Base-by-base conservation (phyloP, 1,140 invertebrate genomes). In the Atopsyche davidsoni region DNA sequence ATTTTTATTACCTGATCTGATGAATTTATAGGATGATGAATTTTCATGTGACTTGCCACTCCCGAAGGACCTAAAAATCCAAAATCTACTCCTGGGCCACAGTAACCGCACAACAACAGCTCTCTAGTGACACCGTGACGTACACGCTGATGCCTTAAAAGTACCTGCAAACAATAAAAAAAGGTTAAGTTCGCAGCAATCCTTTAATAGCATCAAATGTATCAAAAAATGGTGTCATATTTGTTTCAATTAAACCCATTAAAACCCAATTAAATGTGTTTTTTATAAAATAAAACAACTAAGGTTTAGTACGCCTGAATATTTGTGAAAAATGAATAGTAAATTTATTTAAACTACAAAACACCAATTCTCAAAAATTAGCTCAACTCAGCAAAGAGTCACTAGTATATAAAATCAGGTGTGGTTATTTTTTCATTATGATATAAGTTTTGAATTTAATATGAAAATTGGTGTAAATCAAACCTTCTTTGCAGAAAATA, bases 401-500 rank as follows among this genome's bases (percentile, higher is more conserved):
- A n/a, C n/a, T n/a, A n/a, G n/a, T n/a, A n/a, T n/a, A n/a, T n/a
- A n/a, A n/a, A n/a, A n/a, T n/a, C n/a, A n/a, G n/a, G n/a, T n/a
- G n/a, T n/a, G n/a, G n/a, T n/a, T n/a, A n/a, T n/a, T n/a, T n/a
- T n/a, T n/a, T n/a, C n/a, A n/a, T n/a, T n/a, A 17, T 9, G 13
- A n/a, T 38, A 13, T 38, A 7, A 17, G 14, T 9, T 4, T 6
- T 14, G 7, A 6, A 6, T 38, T 38, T 6, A 38, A 13, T 7
- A 17, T 7, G 13, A 7, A 38, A 7, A 38, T 14, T 28, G n/a
- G 13, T 9, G n/a, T 9, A 13, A n/a, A 9, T 3, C 2, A 9
- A 40, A 52, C 50, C 24, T 46, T 28, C 18, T 49, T 57, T 2
- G 25, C 35, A 4, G 50, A 40, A 42, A 57, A 57, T 6, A 4